A percentile compares a stretch with the other conserved stretches of the same genome.
Evolutionary conservation across 2,888 invertebrate species (phyloP).

Genomic region (Epicampocera succincta): DNA sequence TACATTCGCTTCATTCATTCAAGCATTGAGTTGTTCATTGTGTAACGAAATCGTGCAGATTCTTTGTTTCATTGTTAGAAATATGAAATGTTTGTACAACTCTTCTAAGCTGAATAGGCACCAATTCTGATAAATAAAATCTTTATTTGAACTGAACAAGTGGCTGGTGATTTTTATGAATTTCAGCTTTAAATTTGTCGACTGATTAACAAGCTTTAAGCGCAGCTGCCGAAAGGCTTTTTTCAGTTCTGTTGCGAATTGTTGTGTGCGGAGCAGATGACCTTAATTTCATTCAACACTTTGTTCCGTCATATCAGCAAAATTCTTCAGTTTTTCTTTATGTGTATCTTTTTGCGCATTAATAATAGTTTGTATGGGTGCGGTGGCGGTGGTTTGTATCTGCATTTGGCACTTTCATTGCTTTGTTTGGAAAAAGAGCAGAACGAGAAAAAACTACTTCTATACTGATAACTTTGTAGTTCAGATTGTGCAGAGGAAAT

Average conservation of each 20-base stretch:
- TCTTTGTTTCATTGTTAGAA: conserved; percentile 40
- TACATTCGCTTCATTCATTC: not conserved
- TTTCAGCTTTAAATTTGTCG: conserved; percentile 2
- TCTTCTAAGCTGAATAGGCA: conserved; percentile 21
- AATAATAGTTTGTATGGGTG: conserved; percentile 37
- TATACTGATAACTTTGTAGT: conserved; percentile 31
- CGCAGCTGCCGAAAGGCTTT: conserved; percentile 21
- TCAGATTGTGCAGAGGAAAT: conserved; percentile 33
- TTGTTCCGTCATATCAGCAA: conserved; percentile 26
- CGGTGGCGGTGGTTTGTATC: conserved; percentile 12
- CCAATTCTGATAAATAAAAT: conserved; percentile 21
- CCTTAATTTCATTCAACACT: conserved; percentile 46
- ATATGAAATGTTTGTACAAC: conserved; percentile 31
- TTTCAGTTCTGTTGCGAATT: not conserved
- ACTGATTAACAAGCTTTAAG: conserved; percentile 43
- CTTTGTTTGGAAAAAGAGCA: not conserved
- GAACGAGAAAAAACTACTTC: conserved; percentile 4
- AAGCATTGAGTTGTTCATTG: not conserved
- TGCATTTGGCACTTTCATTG: conserved; percentile 29
- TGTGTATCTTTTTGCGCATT: conserved; percentile 41
- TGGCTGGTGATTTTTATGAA: not conserved
- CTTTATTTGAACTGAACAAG: conserved; percentile 19
- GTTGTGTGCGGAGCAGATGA: conserved; percentile 24
- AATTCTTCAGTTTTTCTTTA: conserved; percentile 31
- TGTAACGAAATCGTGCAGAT: not conserved